Conservation (phyloP, 1,140 invertebrate species). For the Doryteuthis pealeii region DNA sequence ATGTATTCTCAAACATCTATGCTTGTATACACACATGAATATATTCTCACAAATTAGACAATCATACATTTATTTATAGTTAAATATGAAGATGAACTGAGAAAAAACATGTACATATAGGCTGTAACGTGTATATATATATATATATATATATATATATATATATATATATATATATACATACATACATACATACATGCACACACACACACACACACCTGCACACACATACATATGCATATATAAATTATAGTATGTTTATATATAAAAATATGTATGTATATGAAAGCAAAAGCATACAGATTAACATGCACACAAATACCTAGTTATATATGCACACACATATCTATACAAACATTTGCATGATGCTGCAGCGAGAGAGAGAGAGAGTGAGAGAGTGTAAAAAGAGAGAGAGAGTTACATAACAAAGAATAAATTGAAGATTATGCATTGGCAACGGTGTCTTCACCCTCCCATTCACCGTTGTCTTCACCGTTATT, state of each 20-base stretch:
- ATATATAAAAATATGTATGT: background rate
- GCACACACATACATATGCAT: background rate
- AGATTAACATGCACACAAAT: background rate
- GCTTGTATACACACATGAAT: background rate
- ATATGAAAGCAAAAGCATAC: background rate
- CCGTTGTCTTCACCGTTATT: no score
- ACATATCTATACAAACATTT: no score
- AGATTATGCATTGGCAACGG: no score
- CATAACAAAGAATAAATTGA: no score
- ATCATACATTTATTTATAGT: background rate
- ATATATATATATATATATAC: background rate
- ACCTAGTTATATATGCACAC: no score
- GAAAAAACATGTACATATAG: background rate
- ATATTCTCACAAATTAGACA: background rate
- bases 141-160: slow-evolving; percentile 1
- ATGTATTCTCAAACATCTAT: no score
- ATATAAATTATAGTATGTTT: background rate
- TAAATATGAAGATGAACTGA: background rate
- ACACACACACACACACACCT: background rate
- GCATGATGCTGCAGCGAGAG: no score
- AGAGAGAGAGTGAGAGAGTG: no score
- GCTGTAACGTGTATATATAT: background rate
- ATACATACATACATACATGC: background rate
- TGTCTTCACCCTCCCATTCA: no score
- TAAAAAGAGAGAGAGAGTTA: no score